Conservation (phyloP, 1,140 invertebrate species). For the Euwallacea similis region DNA sequence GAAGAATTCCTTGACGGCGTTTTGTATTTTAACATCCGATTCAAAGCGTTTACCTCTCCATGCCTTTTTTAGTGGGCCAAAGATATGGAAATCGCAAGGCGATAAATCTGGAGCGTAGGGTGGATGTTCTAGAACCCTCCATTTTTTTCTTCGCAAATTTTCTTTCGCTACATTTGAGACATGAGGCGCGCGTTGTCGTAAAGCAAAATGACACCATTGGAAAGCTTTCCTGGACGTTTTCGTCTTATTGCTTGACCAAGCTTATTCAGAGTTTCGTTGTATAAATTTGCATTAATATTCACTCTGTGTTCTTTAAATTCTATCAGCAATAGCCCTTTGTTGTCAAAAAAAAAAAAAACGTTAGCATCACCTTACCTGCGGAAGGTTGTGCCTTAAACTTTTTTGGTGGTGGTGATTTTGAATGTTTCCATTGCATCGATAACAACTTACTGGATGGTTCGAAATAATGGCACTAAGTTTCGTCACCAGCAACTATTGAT, state of each 20-base stretch:
- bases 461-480: not conserved
- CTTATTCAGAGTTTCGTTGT: constrained; percentile 4
- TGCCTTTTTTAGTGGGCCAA: constrained; percentile 34
- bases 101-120: constrained; percentile 44
- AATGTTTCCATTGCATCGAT: too few species aligned
- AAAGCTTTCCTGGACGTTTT: constrained; percentile 3
- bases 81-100: constrained; percentile 42
- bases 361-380: not conserved
- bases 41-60: constrained; percentile 8
- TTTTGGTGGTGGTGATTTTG: not conserved
- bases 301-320: not conserved
- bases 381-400: not conserved
- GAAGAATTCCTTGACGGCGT: constrained; percentile 8
- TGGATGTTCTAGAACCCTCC: constrained; percentile 42
- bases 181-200: constrained; percentile 11
- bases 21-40: constrained; percentile 4
- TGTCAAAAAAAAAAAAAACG: not conserved
- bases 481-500: not conserved
- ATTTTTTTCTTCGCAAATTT: constrained; percentile 17
- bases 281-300: constrained; percentile 1
- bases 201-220: not conserved
- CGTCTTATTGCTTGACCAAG: constrained; percentile 3
- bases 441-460: not conserved
- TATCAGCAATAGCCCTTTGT: not conserved
- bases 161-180: not conserved